A percentile compares a stretch with the other conserved stretches of the same genome.
Conservation (phyloP, 2,113 vertebrate genomes). For the Lepus americanus region DNA sequence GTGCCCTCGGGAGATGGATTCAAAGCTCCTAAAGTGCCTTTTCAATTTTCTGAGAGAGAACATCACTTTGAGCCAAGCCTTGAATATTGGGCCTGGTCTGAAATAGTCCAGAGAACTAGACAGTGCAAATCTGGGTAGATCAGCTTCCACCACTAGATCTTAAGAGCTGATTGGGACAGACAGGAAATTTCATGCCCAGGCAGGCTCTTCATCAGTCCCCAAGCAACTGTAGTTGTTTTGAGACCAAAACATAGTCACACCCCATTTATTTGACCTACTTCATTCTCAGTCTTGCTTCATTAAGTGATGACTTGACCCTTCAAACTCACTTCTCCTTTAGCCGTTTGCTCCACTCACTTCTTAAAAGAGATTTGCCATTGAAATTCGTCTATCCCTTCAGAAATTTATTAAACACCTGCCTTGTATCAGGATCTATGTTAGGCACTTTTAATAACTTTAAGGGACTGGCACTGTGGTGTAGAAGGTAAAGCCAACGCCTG, state of each 20-base stretch:
- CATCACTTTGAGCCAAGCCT: background rate
- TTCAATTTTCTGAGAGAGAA: slow-evolving; percentile 36
- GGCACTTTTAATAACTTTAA: slow-evolving; percentile 32
- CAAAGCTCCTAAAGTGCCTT: background rate
- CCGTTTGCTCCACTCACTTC: slow-evolving; percentile 3
- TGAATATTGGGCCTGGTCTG: background rate
- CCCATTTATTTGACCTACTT: slow-evolving; percentile 40
- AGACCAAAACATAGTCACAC: slow-evolving; percentile 60
- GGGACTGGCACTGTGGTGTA: background rate
- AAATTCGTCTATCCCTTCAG: slow-evolving; percentile 12
- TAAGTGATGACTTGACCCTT: background rate
- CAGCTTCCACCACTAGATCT: slow-evolving; percentile 12
- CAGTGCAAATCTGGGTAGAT: background rate
- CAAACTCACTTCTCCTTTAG: slow-evolving; percentile 36
- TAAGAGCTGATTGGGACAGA: slow-evolving; percentile 14
- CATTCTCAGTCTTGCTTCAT: slow-evolving; percentile 32
- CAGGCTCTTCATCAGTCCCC: slow-evolving; percentile 52
- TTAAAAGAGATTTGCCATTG: background rate
- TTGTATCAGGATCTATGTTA: background rate
- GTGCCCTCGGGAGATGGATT: background rate
- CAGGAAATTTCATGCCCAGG: slow-evolving; percentile 50
- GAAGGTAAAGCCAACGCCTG: background rate
- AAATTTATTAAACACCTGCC: slow-evolving; percentile 33
- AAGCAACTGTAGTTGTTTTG: slow-evolving; percentile 60
- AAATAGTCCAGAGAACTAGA: slow-evolving; percentile 34